Base-by-base conservation (phyloP, 1,140 invertebrate species). In the Caerostris extrusa region DNA sequence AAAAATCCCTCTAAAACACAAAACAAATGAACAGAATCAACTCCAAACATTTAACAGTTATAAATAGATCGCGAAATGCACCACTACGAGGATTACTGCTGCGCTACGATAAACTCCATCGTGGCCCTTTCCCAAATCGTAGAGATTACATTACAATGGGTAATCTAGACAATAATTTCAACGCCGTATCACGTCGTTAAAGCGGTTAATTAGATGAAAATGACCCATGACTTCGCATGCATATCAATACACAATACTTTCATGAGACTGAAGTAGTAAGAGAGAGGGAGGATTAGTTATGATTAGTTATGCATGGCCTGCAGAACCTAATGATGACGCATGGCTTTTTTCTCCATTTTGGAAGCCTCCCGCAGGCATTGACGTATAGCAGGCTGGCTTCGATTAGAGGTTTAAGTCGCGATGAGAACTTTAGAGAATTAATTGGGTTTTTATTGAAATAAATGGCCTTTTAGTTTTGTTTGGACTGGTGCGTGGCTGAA, bases 231-330 rank as follows among this genome's bases (percentile, higher is more conserved):
- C 34, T 34, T 34, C 34, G 34, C 34, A 5, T 3, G 50, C 8
- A 12, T 6, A 34, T 8, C 5, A 10, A 10, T 2, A n/a, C 14
- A 12, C 17, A 3, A 14, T 17, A 64, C 8, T 5, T 5, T 8
- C 61, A 17, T 6, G 3, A 2, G 61, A 64, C 5, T 6, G 6
- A 19, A 71, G 69, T 77, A 53, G 69, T 77, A 12, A 53, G 60
- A 61, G 14, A 71, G 34, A 34, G 7, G 69, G 69, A 53, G 69
- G 69, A 77, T 77, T 77, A 77, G 69, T 77, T 77, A 77, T 77
- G 69, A 77, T 77, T 77, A 77, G 71, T 77, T 77, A 53, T 77
- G 71, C 71, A 77, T 77, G 50, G 71, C 7, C 34, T 53, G 50
- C 3, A 14, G 12, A 50, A 50, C 14, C 50, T 53, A 12, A 12